Evolutionary conservation across 2,888 invertebrate species (phyloP), one percentile per base, ranked within the genome.

Genomic region (Athetis lepigone): DNA sequence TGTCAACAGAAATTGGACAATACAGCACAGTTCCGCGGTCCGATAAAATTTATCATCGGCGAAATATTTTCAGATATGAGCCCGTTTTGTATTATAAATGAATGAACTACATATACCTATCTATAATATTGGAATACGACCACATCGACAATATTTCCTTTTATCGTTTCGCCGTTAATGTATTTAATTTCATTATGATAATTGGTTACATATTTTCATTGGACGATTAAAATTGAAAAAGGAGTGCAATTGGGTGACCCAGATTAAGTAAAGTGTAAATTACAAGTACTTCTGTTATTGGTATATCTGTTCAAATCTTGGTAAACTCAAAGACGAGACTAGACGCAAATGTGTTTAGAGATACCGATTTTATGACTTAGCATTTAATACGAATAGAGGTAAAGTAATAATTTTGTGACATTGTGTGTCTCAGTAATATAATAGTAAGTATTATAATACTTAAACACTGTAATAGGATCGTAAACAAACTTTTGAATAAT

Each of bases 1-100:
- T 75, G 75, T 75, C 54, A 46, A 56, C 62, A 43, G 55, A 64
- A 70, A 77, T 74, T 76, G 77, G 52, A 75, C 65, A 65, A 62
- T 51, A 52, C 47, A 18, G 13, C 2, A 8, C 39, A 21, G 47
- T 42, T 49, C 9, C 16, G 39, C 39, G 29, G 39, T 64, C 49
- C 43, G 58, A 70, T 59, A 59, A 29, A 68, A 65, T 66, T 76
- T 63, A 73, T 58, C 42, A 33, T 23, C 36, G 13, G 49, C 16
- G 21, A 52, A 62, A 59, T 65, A 68, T 68, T 56, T 63, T 46
- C 51, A 8, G 19, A 39, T 58, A 37, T 67, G 43, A 47, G 13
- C 40, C 6, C 19, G 36, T 64, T 60, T 60, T 61, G 33, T 46
- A 33, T 33, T 56, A 50, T 57, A 40, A 63, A 59, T 60, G 56